Percentiles rank a stretch among this genome's conserved stretches.
These are phyloP conservation scores for Carollia perspicillata DNA, from an alignment of 2,113 vertebrate genomes.

Conservation along the genomic window DNA sequence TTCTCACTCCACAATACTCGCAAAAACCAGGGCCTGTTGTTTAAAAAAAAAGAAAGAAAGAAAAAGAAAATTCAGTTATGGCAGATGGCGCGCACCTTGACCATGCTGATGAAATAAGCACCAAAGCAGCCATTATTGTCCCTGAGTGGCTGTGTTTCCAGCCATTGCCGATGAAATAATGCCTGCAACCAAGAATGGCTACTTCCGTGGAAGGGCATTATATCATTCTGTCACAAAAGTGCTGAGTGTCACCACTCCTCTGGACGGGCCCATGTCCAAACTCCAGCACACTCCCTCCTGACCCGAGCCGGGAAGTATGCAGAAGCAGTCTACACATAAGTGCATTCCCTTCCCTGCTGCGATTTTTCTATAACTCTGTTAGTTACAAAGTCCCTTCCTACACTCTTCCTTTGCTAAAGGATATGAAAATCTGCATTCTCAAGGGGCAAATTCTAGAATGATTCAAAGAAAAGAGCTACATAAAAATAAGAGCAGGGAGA, in stretches of 20 bases:
- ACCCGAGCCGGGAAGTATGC: neutral
- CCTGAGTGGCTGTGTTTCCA: neutral
- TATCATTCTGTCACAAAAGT: neutral
- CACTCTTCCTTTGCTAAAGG: neutral
- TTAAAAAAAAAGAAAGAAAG: neutral
- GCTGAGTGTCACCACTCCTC: neutral
- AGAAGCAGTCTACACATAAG: neutral
- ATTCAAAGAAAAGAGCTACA: neutral
- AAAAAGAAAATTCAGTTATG: neutral
- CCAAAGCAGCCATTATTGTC: neutral
- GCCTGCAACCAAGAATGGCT: neutral
- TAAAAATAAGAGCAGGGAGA: neutral
- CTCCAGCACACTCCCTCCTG: neutral
- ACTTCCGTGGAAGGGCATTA: neutral
- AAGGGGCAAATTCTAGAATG: slow-evolving; percentile 12
- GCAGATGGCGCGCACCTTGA: neutral
- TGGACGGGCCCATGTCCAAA: neutral
- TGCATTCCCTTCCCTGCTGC: neutral
- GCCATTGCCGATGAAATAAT: neutral
- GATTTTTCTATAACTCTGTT: neutral
- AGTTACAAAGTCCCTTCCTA: neutral
- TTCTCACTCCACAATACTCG: neutral
- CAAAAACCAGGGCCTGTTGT: neutral
- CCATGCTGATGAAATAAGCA: neutral
- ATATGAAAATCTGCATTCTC: neutral